Percentiles rank a stretch among this genome's conserved stretches.
phyloP scores from a whole-genome alignment of 2,113 vertebrate species.

The Forbesichthys agassizii region DNA sequence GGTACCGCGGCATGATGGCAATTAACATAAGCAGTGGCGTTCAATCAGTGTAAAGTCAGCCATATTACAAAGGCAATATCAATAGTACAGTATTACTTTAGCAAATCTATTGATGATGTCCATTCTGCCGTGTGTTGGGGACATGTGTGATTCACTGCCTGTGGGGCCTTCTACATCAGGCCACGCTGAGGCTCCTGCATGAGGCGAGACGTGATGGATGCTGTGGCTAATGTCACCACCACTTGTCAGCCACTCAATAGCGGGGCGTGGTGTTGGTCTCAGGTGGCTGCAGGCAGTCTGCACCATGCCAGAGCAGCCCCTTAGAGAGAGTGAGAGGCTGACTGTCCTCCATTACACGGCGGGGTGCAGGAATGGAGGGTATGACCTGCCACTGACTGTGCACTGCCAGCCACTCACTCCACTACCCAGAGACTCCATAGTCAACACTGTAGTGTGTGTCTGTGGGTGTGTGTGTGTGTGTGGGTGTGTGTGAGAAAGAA shows the following conservation, averaged over 20 bases:
- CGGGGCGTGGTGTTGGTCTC: slow-evolving; percentile 47
- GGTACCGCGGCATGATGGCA: slow-evolving; percentile 3
- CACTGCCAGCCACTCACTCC: slow-evolving; percentile 44
- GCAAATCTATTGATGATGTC: slow-evolving; percentile 56
- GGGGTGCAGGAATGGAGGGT: slow-evolving; percentile 30
- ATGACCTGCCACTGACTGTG: neutral
- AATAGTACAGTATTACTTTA: slow-evolving; percentile 41
- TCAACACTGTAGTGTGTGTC: neutral
- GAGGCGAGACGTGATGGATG: slow-evolving; percentile 60
- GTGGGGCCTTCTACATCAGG: slow-evolving; percentile 29
- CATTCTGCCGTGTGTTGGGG: slow-evolving; percentile 42
- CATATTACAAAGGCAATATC: no score
- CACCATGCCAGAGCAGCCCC: slow-evolving; percentile 33
- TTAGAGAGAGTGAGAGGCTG: slow-evolving; percentile 52
- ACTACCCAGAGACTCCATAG: slow-evolving; percentile 38
- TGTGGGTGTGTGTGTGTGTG: no score
- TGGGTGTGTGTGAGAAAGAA: neutral
- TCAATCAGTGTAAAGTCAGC: slow-evolving; percentile 30
- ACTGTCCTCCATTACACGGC: slow-evolving; percentile 50
- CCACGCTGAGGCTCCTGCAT: slow-evolving; percentile 23
- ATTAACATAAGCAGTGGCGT: slow-evolving; percentile 3
- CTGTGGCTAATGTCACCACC: slow-evolving; percentile 61
- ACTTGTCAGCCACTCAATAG: slow-evolving; percentile 65
- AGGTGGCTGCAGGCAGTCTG: slow-evolving; percentile 48
- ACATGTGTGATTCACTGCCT: slow-evolving; percentile 45